phyloP scores from a whole-genome alignment of 2,113 vertebrate genomes.

The Calidris pugnax region DNA sequence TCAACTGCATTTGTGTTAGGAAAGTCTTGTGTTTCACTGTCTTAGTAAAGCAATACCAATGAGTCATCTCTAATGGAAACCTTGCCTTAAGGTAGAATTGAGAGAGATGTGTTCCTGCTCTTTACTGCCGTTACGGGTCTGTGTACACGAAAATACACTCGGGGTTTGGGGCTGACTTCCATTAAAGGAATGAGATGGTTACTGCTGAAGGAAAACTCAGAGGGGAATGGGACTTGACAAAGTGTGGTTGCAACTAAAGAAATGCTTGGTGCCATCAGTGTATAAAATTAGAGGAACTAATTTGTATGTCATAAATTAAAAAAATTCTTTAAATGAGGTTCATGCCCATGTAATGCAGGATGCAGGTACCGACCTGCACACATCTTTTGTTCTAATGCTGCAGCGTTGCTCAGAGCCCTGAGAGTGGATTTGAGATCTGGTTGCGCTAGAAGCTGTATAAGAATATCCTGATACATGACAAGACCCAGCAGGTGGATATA shows the following conservation, averaged over 20 bases:
- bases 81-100: not conserved
- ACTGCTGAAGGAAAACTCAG: not conserved
- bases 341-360: rapidly evolving
- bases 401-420: not conserved
- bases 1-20: not conserved
- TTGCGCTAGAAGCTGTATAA: not conserved
- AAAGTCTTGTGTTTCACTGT: not conserved
- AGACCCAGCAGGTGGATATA: not conserved
- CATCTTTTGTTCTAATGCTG: not conserved
- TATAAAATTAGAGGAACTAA: not conserved
- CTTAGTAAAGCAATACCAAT: not conserved
- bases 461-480: not conserved
- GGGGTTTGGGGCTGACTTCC: not conserved
- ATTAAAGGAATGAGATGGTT: not conserved
- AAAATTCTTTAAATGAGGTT: not conserved
- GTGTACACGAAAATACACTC: not conserved
- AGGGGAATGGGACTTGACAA: not conserved
- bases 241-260: not conserved
- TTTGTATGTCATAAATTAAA: not conserved
- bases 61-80: not conserved
- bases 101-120: not conserved
- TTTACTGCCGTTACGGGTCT: not conserved
- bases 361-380: not conserved
- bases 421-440: not conserved
- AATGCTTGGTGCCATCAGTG: not conserved